These are phyloP conservation scores for Gasteruption jaculator DNA, from an alignment of 2,888 invertebrate genomes.

Conservation along the genomic window DNA sequence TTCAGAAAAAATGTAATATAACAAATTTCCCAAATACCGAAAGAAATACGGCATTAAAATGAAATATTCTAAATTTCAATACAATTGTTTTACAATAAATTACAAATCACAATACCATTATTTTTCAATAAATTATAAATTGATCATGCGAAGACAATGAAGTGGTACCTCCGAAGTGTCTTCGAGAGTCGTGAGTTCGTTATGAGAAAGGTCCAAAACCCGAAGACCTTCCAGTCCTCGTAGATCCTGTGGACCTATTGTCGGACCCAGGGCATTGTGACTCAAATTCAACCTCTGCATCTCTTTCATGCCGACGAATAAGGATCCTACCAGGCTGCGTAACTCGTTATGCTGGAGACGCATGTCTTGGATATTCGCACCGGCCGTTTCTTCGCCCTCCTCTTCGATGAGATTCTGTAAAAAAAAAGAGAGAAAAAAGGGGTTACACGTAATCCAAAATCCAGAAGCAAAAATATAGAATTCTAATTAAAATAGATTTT, in stretches of 20 bases:
- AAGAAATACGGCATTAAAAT: constrained; percentile 4
- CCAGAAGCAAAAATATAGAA: no score
- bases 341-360: constrained; percentile 72
- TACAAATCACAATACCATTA: no score
- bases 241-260: constrained; percentile 73
- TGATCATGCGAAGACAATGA: no score
- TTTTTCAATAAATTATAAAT: no score
- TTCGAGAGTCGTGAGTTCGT: constrained; percentile 71
- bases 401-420: constrained; percentile 72
- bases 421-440: constrained; percentile 14
- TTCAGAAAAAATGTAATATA: not conserved
- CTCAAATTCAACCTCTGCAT: constrained; percentile 70
- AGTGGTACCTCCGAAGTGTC: constrained; percentile 77
- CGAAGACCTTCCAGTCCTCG: constrained; percentile 72
- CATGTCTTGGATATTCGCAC: constrained; percentile 66
- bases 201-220: constrained; percentile 73
- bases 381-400: constrained; percentile 53
- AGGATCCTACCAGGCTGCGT: constrained; percentile 66
- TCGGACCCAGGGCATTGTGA: constrained; percentile 66
- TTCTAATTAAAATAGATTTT: no score
- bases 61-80: no score
- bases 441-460: no score
- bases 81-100: no score
- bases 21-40: constrained; percentile 34
- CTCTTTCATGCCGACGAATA: constrained; percentile 69